Base-by-base conservation (phyloP, 2,888 invertebrate genomes). In the Phrixothrix hirtus region DNA sequence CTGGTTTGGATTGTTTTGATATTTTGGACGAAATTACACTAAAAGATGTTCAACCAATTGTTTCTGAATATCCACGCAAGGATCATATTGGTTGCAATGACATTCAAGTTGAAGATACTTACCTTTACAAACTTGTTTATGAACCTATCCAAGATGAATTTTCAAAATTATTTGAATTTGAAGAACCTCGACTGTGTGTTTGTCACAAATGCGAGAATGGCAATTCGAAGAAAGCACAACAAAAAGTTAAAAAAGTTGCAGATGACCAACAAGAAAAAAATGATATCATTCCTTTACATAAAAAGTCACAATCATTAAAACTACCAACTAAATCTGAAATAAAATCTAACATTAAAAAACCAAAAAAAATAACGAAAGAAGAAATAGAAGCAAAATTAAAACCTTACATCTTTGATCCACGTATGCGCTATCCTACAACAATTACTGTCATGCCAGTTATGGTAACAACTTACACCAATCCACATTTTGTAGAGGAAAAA, bases 61-160 rank as follows among this genome's bases (percentile, higher is more conserved):
- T 58, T 31, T 59, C 65, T 1, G 66, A 66, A 35, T 66, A 66
- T 45, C 66, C 66, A 6, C 45, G 66, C 6, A 43, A 41, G 32
- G 56, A 56, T 30, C 12, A 39, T n/a, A 35, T 47, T 1, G 29
- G 30, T 2, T 4, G 5, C 1, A 4, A 36, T 5, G 4, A 3
- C 3, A 3, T 7, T 21, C 26, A 7, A 13, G 35, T 43, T 4
- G 51, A 56, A 39, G 21, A 32, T n/a, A 44, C 42, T 0, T 52
- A 16, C 13, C 34, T 56, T 12, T 48, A 52, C 21, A 48, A 44
- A 27, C 26, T 56, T 1, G 44, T 56, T 4, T 44, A 52, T 21
- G 27, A 27, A 1, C 10, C 42, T 1, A 26, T 13, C 7, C 14
- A 41, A 21, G 25, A 34, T 12, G 17, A 48, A 3, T 48, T 48